A percentile compares a stretch with the other conserved stretches of the same genome.
Conservation (phyloP, 2,888 invertebrate genomes). For the Drosophila colorata region DNA sequence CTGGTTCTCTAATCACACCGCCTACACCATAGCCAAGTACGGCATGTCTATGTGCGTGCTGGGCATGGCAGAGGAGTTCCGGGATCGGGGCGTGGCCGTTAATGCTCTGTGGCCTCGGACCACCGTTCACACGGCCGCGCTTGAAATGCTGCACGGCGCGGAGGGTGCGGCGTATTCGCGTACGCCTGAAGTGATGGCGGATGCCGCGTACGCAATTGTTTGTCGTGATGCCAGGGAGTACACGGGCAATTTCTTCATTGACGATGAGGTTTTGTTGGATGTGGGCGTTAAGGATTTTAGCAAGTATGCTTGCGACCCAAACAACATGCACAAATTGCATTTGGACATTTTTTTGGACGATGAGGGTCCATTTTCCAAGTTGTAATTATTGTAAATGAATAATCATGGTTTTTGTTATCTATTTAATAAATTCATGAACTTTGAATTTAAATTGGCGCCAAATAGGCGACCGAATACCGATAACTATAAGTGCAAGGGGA, state of each 20-base stretch:
- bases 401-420: not conserved
- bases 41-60: conserved; percentile 99
- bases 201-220: conserved; percentile 82
- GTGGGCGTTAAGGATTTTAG: conserved; percentile 93
- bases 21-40: conserved; percentile 99
- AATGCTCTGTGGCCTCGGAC: conserved; percentile 99
- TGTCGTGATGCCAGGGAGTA: conserved; percentile 90
- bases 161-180: conserved; percentile 72
- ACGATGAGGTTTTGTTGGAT: conserved; percentile 93
- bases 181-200: conserved; percentile 84
- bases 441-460: conserved; percentile 2
- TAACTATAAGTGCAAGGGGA: not conserved
- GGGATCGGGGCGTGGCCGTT: conserved; percentile 92
- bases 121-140: conserved; percentile 96
- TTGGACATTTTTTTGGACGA: conserved; percentile 94
- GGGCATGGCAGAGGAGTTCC: conserved; percentile 99
- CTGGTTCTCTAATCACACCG: conserved; percentile 96
- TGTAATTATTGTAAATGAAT: conserved; percentile 41
- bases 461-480: not conserved
- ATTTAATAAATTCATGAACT: conserved; percentile 7
- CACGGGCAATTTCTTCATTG: conserved; percentile 96
- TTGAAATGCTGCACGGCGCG: conserved; percentile 91
- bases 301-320: conserved; percentile 93
- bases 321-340: conserved; percentile 89
- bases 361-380: conserved; percentile 55